phyloP scores from a whole-genome alignment of 1,140 invertebrate genomes.

The Drosophila gunungcola region DNA sequence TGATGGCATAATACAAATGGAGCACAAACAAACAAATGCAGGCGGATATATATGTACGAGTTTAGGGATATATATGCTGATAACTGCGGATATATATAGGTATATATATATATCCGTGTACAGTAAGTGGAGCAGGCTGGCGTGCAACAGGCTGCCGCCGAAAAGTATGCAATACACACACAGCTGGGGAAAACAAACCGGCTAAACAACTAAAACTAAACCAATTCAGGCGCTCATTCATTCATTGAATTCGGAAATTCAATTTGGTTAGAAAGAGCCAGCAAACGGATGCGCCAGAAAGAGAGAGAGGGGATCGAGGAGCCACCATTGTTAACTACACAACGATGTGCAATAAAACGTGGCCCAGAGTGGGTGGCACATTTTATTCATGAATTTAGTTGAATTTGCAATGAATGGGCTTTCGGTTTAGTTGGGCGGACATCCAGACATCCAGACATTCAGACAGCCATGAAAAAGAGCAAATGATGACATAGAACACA shows the following conservation, averaged over 20 bases:
- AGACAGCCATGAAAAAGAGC: conserved; percentile 68
- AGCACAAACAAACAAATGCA: conserved; percentile 5
- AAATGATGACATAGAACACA: conserved; percentile 71
- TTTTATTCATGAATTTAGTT: conserved; percentile 83
- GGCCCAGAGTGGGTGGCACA: conserved; percentile 57
- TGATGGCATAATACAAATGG: conserved; percentile 49
- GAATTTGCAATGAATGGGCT: conserved; percentile 80
- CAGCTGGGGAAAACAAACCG: conserved; percentile 49
- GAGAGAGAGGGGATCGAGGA: conserved; percentile 20
- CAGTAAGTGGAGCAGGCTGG: conserved; percentile 23
- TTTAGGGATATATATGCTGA: conserved; percentile 6
- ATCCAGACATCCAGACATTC: conserved; percentile 36
- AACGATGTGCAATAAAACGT: conserved; percentile 77
- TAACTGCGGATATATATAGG: conserved; percentile 18
- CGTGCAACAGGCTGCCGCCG: conserved; percentile 74
- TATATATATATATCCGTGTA: conserved; percentile 26
- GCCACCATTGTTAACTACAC: conserved; percentile 68
- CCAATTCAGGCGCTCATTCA: conserved; percentile 72
- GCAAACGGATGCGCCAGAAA: conserved; percentile 27
- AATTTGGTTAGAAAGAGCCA: conserved; percentile 62
- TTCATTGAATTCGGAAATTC: conserved; percentile 83
- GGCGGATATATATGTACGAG: conserved; percentile 2
- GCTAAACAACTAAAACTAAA: conserved; percentile 81
- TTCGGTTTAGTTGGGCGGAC: conserved; percentile 60
- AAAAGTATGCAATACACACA: conserved; percentile 68